Evolutionary conservation across 2,797 vertebrate species (phyloP).

Genomic region (Protonibea diacanthus): DNA sequence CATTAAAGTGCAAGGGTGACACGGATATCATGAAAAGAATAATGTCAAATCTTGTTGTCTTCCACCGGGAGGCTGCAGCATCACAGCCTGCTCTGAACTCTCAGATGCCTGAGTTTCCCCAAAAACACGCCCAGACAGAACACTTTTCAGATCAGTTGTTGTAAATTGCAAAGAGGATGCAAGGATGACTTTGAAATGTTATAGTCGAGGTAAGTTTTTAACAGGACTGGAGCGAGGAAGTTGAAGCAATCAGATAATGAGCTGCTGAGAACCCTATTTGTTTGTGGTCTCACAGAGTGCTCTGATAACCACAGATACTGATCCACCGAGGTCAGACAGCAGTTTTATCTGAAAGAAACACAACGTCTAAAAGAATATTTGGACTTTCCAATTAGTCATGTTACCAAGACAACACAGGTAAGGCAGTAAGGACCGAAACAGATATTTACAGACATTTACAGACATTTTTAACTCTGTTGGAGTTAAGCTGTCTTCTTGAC

Average conservation of each 20-base stretch:
- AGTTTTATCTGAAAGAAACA: neutral
- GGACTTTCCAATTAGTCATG: conserved; percentile 6
- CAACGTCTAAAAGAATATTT: neutral
- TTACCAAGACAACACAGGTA: conserved; percentile 19
- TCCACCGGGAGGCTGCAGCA: neutral
- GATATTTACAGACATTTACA: neutral
- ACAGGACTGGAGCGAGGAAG: neutral
- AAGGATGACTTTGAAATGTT: neutral
- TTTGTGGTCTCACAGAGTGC: conserved; percentile 9
- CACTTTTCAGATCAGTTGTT: neutral
- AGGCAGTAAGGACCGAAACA: neutral
- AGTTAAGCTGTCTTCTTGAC: neutral
- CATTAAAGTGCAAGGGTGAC: conserved; percentile 26
- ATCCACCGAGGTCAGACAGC: conserved; percentile 6
- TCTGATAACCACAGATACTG: conserved; percentile 1
- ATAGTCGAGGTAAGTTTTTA: neutral
- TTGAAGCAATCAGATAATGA: conserved; percentile 24
- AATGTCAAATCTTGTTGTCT: neutral
- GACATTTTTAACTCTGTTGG: neutral
- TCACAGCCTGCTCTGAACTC: neutral
- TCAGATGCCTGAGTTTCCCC: neutral
- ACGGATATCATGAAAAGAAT: neutral
- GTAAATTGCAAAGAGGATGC: neutral
- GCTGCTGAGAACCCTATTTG: conserved; percentile 14
- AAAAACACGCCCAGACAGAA: neutral